Base-by-base conservation (phyloP, 1,140 invertebrate genomes). In the Geopemphigus sp. region DNA sequence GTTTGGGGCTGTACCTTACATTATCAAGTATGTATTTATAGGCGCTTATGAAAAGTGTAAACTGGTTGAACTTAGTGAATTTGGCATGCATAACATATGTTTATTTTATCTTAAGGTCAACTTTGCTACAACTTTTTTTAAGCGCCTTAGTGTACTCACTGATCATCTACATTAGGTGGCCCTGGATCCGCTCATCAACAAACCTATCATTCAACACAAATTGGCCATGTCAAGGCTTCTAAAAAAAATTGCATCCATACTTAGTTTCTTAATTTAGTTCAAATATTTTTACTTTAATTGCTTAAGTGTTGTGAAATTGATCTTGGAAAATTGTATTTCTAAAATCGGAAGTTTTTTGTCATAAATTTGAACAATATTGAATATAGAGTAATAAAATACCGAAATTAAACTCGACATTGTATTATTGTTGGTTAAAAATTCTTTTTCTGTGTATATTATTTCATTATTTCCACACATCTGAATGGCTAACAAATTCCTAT, bases 21-120 rank as follows among this genome's bases (percentile, higher is more conserved):
- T 70, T 26, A 70, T 70, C 66, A 70, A 70, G 45, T 70, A 50
- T 50, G 66, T 70, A 70, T 68, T 47, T 24, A 50, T 50, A 68
- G 64, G 45, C 22, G 14, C 22, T 68, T 47, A 70, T 70, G 22
- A 50, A 50, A 26, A 50, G 5, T 50, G 22, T 50, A 24, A 70
- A 26, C n/a, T 70, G 8, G 12, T 50, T 50, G 6, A 50, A 50
- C 22, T 45, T 39, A 8, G 45, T 70, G 45, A 70, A 70, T 26
- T 50, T 15, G 0, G 50, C 14, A 70, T 50, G 45, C 66, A 47
- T 70, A 50, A 10, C 50, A 17, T 26, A 70, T 70, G 45, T 6
- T 70, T 26, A 11, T 64, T 64, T 45, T 68, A 70, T 70, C 45
- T 70, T 70, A 14, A 50, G 45, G 45, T 47, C 14, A 1, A 70